Conservation (phyloP, 2,797 vertebrate genomes). For the Sebastes minor region DNA sequence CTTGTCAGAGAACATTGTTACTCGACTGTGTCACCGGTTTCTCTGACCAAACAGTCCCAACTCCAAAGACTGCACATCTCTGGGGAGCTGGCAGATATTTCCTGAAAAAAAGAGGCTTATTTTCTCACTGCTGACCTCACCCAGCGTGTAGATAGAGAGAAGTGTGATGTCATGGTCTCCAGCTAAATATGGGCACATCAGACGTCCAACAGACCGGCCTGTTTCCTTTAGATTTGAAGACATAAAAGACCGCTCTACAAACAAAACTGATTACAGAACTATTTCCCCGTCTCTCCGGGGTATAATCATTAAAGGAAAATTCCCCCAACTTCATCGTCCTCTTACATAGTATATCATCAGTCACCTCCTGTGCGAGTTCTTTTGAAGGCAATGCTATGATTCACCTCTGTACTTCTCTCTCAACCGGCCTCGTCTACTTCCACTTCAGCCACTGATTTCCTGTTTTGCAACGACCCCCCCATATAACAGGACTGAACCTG, state of each 20-base stretch:
- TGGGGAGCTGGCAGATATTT: constrained; percentile 52
- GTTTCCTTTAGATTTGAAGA: constrained; percentile 51
- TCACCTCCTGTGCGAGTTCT: not conserved
- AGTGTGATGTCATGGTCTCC: constrained; percentile 47
- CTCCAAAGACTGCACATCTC: constrained; percentile 25
- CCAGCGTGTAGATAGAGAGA: constrained; percentile 21
- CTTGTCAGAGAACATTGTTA: constrained; percentile 30
- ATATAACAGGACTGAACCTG: too few relatives aligned
- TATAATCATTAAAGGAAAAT: not conserved
- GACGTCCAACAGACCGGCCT: constrained; percentile 12
- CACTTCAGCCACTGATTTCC: too few relatives aligned
- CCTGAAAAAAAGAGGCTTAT: constrained; percentile 37
- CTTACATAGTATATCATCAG: not conserved
- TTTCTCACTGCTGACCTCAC: constrained; percentile 52
- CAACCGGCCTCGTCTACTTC: not conserved
- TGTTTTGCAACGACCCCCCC: too few relatives aligned
- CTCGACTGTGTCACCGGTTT: constrained; percentile 35
- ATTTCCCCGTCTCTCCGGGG: not conserved
- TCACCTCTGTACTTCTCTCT: not conserved
- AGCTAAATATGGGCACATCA: constrained; percentile 57
- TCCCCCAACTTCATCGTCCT: not conserved
- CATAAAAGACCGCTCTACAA: constrained; percentile 35
- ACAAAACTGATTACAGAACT: constrained; percentile 25
- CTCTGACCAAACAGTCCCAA: constrained; percentile 17
- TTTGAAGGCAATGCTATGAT: not conserved